These are phyloP conservation scores for Rachycentron canadum DNA, from an alignment of 2,797 vertebrate species.

Conservation along the genomic window DNA sequence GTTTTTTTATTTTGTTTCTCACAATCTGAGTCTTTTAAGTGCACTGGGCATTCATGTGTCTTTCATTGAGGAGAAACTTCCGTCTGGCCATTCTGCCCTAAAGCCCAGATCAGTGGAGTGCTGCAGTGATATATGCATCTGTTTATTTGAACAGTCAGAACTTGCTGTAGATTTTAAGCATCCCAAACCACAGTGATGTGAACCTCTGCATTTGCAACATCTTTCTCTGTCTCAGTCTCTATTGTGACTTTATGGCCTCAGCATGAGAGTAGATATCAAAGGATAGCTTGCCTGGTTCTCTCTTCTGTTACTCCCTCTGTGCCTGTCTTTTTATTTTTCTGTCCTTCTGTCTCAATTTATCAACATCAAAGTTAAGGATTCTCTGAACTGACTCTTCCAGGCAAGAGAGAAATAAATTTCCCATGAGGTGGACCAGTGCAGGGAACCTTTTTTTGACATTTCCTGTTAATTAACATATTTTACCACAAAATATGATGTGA, in stretches of 20 bases:
- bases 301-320: slow-evolving; percentile 39
- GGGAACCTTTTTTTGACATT: background rate
- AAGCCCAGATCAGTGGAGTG: too few relatives aligned
- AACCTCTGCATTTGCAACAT: slow-evolving; percentile 32
- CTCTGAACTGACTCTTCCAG: slow-evolving; percentile 10
- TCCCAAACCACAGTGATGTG: slow-evolving; percentile 73
- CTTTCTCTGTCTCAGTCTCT: slow-evolving; percentile 52
- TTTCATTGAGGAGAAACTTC: too few relatives aligned
- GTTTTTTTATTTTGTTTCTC: too few relatives aligned
- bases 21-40: too few relatives aligned
- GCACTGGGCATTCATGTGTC: too few relatives aligned
- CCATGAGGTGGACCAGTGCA: background rate
- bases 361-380: slow-evolving; percentile 31
- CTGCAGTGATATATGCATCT: slow-evolving; percentile 21
- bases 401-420: background rate
- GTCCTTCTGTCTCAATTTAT: slow-evolving; percentile 24
- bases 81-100: too few relatives aligned
- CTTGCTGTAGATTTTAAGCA: slow-evolving; percentile 77
- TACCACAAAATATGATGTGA: background rate
- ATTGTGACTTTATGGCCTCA: slow-evolving; percentile 63
- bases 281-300: slow-evolving; percentile 64
- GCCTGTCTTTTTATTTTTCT: slow-evolving; percentile 40
- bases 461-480: background rate
- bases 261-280: slow-evolving; percentile 73
- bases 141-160: slow-evolving; percentile 52